phyloP scores from a whole-genome alignment of 2,888 invertebrate species.

The Dexiosoma caninum region DNA sequence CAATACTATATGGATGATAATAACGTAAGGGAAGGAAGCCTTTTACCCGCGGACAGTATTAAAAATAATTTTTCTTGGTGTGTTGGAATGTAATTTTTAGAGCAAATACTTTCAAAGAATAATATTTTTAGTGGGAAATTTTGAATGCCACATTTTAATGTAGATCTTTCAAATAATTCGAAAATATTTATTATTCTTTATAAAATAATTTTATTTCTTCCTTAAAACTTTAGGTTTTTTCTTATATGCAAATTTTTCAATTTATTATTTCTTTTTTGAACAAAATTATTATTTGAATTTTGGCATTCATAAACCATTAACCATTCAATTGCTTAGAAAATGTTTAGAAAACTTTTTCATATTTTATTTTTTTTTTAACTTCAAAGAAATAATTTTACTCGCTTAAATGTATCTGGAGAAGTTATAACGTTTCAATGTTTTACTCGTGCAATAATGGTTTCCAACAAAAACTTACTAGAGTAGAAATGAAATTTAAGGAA shows the following conservation, averaged over 20 bases:
- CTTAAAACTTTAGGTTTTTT: no score
- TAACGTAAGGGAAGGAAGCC: no score
- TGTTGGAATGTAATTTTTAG: no score
- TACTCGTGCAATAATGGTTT: conserved; percentile 13
- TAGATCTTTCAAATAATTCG: no score
- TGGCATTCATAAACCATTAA: conserved; percentile 45
- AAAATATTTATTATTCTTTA: no score
- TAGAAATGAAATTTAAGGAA: conserved; percentile 8
- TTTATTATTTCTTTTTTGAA: not conserved
- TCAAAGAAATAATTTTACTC: not conserved
- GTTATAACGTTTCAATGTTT: not conserved
- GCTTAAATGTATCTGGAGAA: conserved; percentile 4
- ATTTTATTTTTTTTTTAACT: not conserved
- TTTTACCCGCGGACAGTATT: no score
- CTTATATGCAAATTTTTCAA: not conserved
- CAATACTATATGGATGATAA: no score
- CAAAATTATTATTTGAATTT: conserved; percentile 15
- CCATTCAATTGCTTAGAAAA: conserved; percentile 49
- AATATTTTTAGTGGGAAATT: no score
- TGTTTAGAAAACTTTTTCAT: conserved; percentile 28
- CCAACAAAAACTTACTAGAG: conserved; percentile 19
- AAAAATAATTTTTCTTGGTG: no score
- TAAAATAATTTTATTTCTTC: no score
- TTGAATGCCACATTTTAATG: no score
- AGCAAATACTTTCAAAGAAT: no score